Conservation (phyloP, 2,888 invertebrate genomes). For the Schizaphis graminum region DNA sequence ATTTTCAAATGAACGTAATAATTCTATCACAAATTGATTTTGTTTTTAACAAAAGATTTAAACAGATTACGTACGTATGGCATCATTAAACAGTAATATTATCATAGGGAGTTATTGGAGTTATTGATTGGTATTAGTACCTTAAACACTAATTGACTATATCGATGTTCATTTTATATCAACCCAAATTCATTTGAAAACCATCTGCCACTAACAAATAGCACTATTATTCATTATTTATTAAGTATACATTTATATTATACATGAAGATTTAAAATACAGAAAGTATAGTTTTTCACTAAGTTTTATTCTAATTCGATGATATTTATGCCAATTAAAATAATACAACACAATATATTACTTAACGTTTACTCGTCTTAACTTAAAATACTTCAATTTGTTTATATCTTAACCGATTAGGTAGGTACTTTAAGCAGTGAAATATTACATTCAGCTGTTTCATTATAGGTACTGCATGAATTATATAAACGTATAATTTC, state of each 20-base stretch:
- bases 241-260: background rate
- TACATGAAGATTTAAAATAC: background rate
- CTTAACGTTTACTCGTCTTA: background rate
- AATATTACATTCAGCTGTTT: background rate
- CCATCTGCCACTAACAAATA: background rate
- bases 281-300: background rate
- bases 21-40: background rate
- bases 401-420: background rate
- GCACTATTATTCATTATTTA: background rate
- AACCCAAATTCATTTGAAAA: background rate
- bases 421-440: background rate
- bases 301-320: background rate
- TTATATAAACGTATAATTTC: background rate
- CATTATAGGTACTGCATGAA: background rate
- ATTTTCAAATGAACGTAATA: background rate
- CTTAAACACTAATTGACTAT: background rate
- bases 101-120: background rate
- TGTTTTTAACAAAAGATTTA: background rate
- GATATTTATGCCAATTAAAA: background rate
- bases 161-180: background rate
- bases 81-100: background rate
- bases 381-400: background rate
- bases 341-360: background rate
- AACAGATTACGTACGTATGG: background rate
- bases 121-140: background rate